phyloP scores from a whole-genome alignment of 2,113 vertebrate species.

The Boleophthalmus pectinirostris region DNA sequence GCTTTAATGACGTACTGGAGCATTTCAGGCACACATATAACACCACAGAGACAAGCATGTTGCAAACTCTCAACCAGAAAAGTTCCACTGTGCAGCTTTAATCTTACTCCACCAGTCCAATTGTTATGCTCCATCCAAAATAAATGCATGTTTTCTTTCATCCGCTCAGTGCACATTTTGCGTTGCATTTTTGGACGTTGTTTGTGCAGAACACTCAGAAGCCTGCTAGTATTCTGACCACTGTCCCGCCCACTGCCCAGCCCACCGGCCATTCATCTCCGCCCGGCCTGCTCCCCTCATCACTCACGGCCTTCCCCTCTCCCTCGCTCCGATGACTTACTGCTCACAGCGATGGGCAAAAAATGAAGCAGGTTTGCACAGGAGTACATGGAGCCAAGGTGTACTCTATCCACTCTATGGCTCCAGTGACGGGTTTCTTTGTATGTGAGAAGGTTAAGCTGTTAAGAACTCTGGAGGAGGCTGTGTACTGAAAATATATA shows the following conservation, averaged over 20 bases:
- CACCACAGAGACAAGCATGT: too few relatives aligned
- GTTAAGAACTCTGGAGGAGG: not conserved
- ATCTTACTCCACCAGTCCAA: too few relatives aligned
- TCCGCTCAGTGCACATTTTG: slow-evolving; percentile 5
- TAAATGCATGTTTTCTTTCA: not conserved
- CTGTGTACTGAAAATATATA: not conserved
- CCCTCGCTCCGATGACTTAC: slow-evolving; percentile 18
- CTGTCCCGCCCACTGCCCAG: slow-evolving; percentile 6
- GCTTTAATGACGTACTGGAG: too few relatives aligned
- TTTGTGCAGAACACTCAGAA: slow-evolving; percentile 33
- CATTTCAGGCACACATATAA: too few relatives aligned
- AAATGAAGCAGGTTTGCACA: not conserved
- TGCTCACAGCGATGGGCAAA: not conserved
- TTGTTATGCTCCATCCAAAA: too few relatives aligned
- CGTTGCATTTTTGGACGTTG: slow-evolving; percentile 1
- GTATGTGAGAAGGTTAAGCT: not conserved
- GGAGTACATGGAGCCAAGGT: not conserved
- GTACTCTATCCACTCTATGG: not conserved
- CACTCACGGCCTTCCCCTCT: slow-evolving; percentile 33
- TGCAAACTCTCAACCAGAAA: too few relatives aligned
- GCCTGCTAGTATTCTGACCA: slow-evolving; percentile 28
- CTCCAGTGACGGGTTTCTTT: not conserved
- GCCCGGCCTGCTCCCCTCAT: slow-evolving; percentile 31
- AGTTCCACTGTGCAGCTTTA: too few relatives aligned
- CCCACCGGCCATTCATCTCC: slow-evolving; percentile 38